phyloP scores from a whole-genome alignment of 1,140 invertebrate species.

The Pseudobourletiella spinata region DNA sequence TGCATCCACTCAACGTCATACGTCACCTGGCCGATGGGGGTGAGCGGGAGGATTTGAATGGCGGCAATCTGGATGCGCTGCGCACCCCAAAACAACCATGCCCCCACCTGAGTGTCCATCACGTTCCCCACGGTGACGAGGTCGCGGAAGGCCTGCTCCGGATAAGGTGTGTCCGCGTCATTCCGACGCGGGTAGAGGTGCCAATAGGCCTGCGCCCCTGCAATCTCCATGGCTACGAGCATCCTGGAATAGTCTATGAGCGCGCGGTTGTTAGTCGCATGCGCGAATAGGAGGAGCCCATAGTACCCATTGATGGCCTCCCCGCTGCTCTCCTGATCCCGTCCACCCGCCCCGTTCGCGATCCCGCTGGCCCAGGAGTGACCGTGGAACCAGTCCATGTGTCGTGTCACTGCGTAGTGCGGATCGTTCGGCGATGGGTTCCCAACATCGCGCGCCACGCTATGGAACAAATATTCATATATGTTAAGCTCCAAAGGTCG shows the following conservation, averaged over 20 bases:
- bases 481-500: neutral
- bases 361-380: constrained; percentile 31
- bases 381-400: constrained; percentile 30
- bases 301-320: constrained; percentile 34
- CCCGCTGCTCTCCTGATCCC: constrained; percentile 23
- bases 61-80: constrained; percentile 23
- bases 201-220: constrained; percentile 22
- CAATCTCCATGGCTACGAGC: constrained; percentile 25
- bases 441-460: constrained; percentile 24
- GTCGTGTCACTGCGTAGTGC: constrained; percentile 27
- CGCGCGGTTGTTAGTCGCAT: constrained; percentile 18
- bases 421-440: constrained; percentile 31
- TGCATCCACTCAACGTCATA: constrained; percentile 30
- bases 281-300: constrained; percentile 22
- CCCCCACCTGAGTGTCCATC: constrained; percentile 22
- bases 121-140: constrained; percentile 25
- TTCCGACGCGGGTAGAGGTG: constrained; percentile 14
- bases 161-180: constrained; percentile 12
- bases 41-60: constrained; percentile 31
- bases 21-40: constrained; percentile 24
- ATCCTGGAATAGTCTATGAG: constrained; percentile 26
- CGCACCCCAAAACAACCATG: constrained; percentile 27
- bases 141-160: constrained; percentile 24
- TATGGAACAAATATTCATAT: constrained; percentile 3
- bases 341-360: constrained; percentile 20